Base-by-base conservation (phyloP, 2,113 vertebrate genomes). In the Coturnix japonica region DNA sequence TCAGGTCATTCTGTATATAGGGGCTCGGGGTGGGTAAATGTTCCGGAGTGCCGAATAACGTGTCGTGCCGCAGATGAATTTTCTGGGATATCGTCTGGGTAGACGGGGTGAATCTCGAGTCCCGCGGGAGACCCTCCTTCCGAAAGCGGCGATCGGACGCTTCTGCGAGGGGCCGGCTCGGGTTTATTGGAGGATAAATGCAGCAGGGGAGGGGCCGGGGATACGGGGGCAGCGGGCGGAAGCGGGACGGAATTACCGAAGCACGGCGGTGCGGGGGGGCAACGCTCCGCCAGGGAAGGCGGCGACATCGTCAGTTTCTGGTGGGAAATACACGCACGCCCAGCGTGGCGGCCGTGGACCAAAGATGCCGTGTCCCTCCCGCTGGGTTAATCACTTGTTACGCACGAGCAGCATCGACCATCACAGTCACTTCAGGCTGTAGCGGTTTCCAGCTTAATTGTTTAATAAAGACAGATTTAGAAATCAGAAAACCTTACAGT, bases 1-100 rank as follows among this genome's bases (percentile, higher is more conserved):
- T 91, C 92, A 95, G 89, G 92, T 94, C 89, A 93, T 96, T 95
- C 93, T 91, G 95, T 92, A 91, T 89, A 92, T 64, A 82, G 43
- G 89, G 83, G 28, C 64, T 91, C 69, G 51, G 81, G 2, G 1
- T 71, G 81, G 75, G 89, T 93, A 93, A 67, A 93, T 85, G 89
- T 96, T 78, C 78, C 19, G 2, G 87, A 43, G 71, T 13, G 56
- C 81, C 92, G 92, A 96, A 89, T 80, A 79, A 94, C 78, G 81
- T 93, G 91, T 92, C 94, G 89, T 79, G 41, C 77, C 16, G 43
- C 51, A 82, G 91, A 80, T 94, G 49, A 65, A 37, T 87, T 85
- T 92, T 80, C 89, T 85, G 75, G 85, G 60, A 30, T 80, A 83
- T 87, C 81, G n/a, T 70, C 20, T 28, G 64, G 60, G 83, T 70